Evolutionary conservation across 2,888 invertebrate species (phyloP).

Genomic region (Chromoteleia sp.): DNA sequence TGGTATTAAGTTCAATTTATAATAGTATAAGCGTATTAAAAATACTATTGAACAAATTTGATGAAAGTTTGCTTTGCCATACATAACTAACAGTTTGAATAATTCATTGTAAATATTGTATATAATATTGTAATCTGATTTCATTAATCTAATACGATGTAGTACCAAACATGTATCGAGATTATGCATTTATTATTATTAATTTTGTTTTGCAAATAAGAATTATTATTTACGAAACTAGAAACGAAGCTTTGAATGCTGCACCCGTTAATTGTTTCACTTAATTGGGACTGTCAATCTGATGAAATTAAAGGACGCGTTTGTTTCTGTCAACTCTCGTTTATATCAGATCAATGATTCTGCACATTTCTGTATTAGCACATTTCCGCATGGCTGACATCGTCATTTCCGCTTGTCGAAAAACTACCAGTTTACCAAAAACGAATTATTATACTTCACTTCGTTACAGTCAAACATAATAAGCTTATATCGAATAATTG

Average conservation of each 20-base stretch:
- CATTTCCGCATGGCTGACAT: constrained; percentile 52
- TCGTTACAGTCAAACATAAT: constrained; percentile 24
- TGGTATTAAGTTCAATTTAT: too few relatives aligned
- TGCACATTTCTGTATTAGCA: constrained; percentile 45
- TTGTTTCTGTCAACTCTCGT: constrained; percentile 48
- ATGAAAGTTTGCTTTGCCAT: too few relatives aligned
- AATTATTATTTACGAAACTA: constrained; percentile 2
- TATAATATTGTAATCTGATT: too few relatives aligned
- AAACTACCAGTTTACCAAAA: constrained; percentile 45
- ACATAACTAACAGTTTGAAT: too few relatives aligned
- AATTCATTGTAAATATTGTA: too few relatives aligned
- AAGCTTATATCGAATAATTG: constrained; percentile 27
- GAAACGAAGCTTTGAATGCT: constrained; percentile 10
- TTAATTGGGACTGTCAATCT: constrained; percentile 56
- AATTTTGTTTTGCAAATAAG: constrained; percentile 9
- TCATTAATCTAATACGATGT: too few relatives aligned
- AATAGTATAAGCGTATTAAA: too few relatives aligned
- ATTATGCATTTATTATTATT: too few relatives aligned
- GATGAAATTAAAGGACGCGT: constrained; percentile 47
- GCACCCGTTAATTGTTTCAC: constrained; percentile 11
- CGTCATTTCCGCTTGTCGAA: constrained; percentile 59
- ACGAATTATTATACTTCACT: constrained; percentile 45
- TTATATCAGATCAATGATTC: constrained; percentile 58
- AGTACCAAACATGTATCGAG: too few relatives aligned
- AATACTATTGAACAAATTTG: too few relatives aligned